Evolutionary conservation across 2,113 vertebrate species (phyloP).

Genomic region (Colius striatus): DNA sequence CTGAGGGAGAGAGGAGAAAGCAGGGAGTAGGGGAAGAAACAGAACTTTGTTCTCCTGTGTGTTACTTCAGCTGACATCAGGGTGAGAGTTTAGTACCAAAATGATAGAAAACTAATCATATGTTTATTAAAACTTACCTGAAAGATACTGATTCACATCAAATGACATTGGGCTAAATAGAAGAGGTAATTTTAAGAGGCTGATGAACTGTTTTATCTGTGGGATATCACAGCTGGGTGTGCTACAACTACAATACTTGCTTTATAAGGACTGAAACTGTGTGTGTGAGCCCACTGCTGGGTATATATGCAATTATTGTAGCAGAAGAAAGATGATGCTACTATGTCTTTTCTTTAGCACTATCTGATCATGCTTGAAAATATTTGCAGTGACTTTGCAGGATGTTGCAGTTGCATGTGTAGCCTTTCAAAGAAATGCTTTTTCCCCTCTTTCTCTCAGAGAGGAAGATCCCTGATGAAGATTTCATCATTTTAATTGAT

Average conservation of each 20-base stretch:
- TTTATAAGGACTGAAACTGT: neutral
- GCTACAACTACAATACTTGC: rapidly evolving
- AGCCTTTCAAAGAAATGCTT: neutral
- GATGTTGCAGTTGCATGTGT: rapidly evolving
- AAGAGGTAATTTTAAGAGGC: neutral
- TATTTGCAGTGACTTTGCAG: neutral
- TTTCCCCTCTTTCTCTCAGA: slow-evolving; percentile 76
- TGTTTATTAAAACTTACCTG: neutral
- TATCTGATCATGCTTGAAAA: neutral
- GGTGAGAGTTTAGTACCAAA: neutral
- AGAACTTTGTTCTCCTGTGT: no score
- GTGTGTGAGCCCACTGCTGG: neutral
- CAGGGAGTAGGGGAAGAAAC: no score
- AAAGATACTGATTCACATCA: neutral
- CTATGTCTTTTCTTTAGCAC: neutral
- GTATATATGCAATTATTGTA: neutral
- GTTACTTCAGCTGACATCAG: neutral
- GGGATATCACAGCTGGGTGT: neutral
- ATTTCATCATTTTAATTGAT: slow-evolving; percentile 96
- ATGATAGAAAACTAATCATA: neutral
- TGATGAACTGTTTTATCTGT: neutral
- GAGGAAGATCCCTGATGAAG: slow-evolving; percentile 97
- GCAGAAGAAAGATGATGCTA: neutral
- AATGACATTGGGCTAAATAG: neutral
- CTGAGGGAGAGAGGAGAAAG: no score